phyloP scores from a whole-genome alignment of 2,888 invertebrate species.

The Philereme transversata region DNA sequence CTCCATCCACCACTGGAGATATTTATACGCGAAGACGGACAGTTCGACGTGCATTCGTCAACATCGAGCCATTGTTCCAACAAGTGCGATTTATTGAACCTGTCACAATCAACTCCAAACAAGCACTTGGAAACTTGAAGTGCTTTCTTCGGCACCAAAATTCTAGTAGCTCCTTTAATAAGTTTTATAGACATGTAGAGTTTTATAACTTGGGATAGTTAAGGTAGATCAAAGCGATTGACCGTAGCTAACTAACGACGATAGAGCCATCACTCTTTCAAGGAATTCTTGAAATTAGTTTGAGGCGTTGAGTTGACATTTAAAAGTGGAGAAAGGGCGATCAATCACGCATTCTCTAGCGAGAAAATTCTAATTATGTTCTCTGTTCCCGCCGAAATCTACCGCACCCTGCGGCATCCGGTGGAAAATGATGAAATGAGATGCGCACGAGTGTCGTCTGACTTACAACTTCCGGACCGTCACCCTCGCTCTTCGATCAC shows the following conservation, averaged over 20 bases:
- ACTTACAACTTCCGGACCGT: slow-evolving; percentile 63
- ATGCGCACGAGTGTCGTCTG: slow-evolving; percentile 54
- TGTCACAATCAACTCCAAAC: slow-evolving; percentile 21
- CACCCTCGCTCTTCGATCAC: slow-evolving; percentile 51
- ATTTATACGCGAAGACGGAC: slow-evolving; percentile 67
- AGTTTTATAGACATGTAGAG: slow-evolving; percentile 19
- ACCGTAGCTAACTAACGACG: slow-evolving; percentile 32
- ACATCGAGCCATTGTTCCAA: slow-evolving; percentile 53
- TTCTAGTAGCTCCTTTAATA: slow-evolving; percentile 10
- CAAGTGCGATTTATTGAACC: slow-evolving; percentile 32
- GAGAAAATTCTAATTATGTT: slow-evolving; percentile 63
- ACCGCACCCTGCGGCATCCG: slow-evolving; percentile 59
- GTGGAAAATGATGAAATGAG: slow-evolving; percentile 48
- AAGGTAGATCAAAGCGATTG: slow-evolving; percentile 43
- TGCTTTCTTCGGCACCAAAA: slow-evolving; percentile 4
- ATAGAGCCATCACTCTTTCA: slow-evolving; percentile 48
- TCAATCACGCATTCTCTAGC: slow-evolving; percentile 58
- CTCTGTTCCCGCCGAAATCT: slow-evolving; percentile 58
- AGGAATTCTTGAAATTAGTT: slow-evolving; percentile 45
- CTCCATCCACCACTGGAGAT: slow-evolving; percentile 66
- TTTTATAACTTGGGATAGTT: slow-evolving; percentile 25
- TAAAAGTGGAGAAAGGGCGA: slow-evolving; percentile 46
- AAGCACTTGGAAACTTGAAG: slow-evolving; percentile 9
- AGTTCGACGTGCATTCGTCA: slow-evolving; percentile 63
- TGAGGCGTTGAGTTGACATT: slow-evolving; percentile 44